A percentile compares a stretch with the other conserved stretches of the same genome.
These are phyloP conservation scores for Solenopsis fugax DNA, from an alignment of 1,140 invertebrate species.

Conservation along the genomic window DNA sequence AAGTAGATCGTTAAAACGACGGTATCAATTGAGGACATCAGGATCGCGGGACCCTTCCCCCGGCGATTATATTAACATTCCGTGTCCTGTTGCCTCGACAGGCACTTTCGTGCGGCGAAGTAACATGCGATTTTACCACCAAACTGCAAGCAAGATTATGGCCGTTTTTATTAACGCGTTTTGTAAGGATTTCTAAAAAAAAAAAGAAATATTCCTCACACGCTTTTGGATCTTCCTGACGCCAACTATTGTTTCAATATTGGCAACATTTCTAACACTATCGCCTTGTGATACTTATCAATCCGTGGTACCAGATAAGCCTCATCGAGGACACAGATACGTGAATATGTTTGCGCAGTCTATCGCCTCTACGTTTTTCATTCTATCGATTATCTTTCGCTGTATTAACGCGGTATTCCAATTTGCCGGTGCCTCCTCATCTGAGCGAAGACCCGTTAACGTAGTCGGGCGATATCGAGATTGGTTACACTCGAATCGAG, in stretches of 20 bases:
- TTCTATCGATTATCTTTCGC: slow-evolving; percentile 39
- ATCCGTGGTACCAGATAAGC: neutral
- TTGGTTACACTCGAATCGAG: slow-evolving; percentile 63
- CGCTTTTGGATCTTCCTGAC: neutral
- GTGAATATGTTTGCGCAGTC: slow-evolving; percentile 19
- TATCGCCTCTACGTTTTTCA: slow-evolving; percentile 21
- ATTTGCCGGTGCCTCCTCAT: slow-evolving; percentile 6
- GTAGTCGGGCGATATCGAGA: slow-evolving; percentile 67
- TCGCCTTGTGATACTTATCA: slow-evolving; percentile 45
- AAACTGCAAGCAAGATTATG: slow-evolving; percentile 75
- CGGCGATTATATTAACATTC: slow-evolving; percentile 83
- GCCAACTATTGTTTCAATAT: neutral
- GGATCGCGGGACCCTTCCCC: slow-evolving; percentile 78
- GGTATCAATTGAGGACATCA: slow-evolving; percentile 83
- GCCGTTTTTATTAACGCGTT: slow-evolving; percentile 75
- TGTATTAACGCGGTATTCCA: slow-evolving; percentile 41
- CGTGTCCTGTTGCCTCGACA: slow-evolving; percentile 67
- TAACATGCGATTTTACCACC: slow-evolving; percentile 80
- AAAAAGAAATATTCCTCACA: neutral
- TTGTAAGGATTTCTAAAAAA: slow-evolving; percentile 54
- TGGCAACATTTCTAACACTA: neutral
- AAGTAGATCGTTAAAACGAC: slow-evolving; percentile 79
- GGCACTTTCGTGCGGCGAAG: slow-evolving; percentile 66
- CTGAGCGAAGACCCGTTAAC: slow-evolving; percentile 57
- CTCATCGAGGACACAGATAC: neutral